These are phyloP conservation scores for Apamea monoglypha DNA, from an alignment of 2,888 invertebrate species.

Conservation along the genomic window DNA sequence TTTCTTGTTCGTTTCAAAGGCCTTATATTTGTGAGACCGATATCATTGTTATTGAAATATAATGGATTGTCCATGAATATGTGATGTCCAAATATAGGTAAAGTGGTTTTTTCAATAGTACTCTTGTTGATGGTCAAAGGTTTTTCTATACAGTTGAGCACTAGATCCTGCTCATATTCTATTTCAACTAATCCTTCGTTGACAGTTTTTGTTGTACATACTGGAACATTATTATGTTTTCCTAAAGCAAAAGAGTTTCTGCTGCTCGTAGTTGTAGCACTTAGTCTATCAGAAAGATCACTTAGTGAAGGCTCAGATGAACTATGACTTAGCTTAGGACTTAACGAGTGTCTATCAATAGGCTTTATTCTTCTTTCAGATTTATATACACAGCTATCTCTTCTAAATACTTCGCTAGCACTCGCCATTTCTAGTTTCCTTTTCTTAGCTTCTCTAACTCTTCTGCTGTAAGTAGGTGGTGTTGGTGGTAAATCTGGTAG, in stretches of 20 bases:
- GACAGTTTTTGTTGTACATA: conserved; percentile 85
- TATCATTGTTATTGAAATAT: conserved; percentile 86
- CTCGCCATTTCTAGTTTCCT: conserved; percentile 87
- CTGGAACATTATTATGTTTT: conserved; percentile 71
- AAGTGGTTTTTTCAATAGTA: conserved; percentile 82
- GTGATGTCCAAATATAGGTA: conserved; percentile 88
- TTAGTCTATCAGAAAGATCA: conserved; percentile 83
- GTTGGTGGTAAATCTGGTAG: conserved; percentile 84
- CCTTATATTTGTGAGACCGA: conserved; percentile 79
- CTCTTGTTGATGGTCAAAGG: conserved; percentile 74
- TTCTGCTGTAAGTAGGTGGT: conserved; percentile 86
- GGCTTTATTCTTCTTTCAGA: conserved; percentile 84
- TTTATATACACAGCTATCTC: conserved; percentile 83
- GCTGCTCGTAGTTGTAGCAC: conserved; percentile 76
- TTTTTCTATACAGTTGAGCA: conserved; percentile 85
- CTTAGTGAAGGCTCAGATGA: conserved; percentile 84
- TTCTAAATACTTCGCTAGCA: conserved; percentile 78
- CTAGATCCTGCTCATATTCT: conserved; percentile 89
- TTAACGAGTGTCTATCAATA: conserved; percentile 75
- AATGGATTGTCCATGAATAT: conserved; percentile 88
- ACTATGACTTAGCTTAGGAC: conserved; percentile 81
- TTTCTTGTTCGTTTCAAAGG: conserved; percentile 86
- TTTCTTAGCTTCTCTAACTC: conserved; percentile 87
- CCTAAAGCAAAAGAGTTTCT: conserved; percentile 76
- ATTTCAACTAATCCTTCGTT: conserved; percentile 90